Evolutionary conservation across 2,113 vertebrate species (phyloP).

Genomic region (Oriolus oriolus): DNA sequence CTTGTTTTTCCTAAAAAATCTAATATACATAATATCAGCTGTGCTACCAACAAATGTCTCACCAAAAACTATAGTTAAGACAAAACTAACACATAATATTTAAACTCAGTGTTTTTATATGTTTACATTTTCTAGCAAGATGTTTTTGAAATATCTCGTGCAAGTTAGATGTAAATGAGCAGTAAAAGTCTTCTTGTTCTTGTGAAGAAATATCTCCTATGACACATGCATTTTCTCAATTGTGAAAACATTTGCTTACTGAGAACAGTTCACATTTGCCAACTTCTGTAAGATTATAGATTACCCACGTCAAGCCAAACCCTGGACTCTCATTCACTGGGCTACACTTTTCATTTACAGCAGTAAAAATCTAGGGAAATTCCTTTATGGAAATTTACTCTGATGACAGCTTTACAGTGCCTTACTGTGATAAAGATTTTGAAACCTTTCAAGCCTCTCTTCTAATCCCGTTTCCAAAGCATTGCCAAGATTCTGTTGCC

Average conservation of each 20-base stretch:
- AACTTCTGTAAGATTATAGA: neutral
- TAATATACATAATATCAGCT: neutral
- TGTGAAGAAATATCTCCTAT: slow-evolving; percentile 4
- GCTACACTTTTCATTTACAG: neutral
- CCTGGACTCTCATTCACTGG: neutral
- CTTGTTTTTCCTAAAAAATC: neutral
- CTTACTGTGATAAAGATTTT: neutral
- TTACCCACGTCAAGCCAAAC: neutral
- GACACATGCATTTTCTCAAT: slow-evolving; percentile 15
- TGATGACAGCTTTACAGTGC: neutral
- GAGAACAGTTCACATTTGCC: slow-evolving; percentile 1
- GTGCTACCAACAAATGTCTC: neutral
- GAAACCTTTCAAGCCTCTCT: neutral
- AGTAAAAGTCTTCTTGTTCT: neutral
- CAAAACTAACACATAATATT: neutral
- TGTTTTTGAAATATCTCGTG: slow-evolving; percentile 20
- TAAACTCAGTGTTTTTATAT: neutral
- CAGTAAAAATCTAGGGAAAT: neutral
- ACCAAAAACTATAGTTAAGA: neutral
- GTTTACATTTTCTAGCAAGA: neutral
- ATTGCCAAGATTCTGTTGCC: neutral
- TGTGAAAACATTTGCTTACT: slow-evolving; percentile 30
- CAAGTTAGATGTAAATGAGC: slow-evolving; percentile 45
- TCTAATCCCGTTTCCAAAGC: neutral
- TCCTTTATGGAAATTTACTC: neutral